phyloP scores from a whole-genome alignment of 2,113 vertebrate species.

The Tonatia bakeri region DNA sequence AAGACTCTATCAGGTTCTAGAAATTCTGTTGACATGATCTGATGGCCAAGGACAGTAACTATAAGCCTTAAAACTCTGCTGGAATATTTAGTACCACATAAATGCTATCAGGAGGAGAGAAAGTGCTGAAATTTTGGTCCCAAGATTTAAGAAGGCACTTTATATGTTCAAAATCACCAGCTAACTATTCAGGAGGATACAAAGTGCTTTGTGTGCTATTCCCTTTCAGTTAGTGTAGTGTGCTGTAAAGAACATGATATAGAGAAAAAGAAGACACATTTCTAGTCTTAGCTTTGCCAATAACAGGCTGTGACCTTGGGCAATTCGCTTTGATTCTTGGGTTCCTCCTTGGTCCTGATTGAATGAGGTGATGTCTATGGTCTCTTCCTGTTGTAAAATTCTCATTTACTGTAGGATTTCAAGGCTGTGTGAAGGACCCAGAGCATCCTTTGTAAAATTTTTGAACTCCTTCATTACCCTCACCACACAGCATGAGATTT shows the following conservation, averaged over 20 bases:
- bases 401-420: slow-evolving; percentile 41
- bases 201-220: neutral
- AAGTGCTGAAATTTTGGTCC: neutral
- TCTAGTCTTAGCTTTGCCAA: neutral
- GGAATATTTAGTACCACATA: slow-evolving; percentile 34
- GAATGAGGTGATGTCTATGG: neutral
- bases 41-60: neutral
- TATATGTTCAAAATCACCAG: neutral
- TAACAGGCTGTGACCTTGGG: neutral
- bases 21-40: neutral
- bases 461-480: slow-evolving; percentile 51
- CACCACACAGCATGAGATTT: slow-evolving; percentile 34
- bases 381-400: slow-evolving; percentile 28
- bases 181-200: slow-evolving; percentile 17
- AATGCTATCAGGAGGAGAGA: neutral
- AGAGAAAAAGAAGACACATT: neutral
- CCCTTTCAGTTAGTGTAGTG: neutral
- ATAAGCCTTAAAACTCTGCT: neutral
- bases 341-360: neutral
- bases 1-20: neutral
- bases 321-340: slow-evolving; percentile 8
- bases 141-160: slow-evolving; percentile 34
- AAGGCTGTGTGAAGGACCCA: slow-evolving; percentile 56
- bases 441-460: slow-evolving; percentile 36
- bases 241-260: neutral